phyloP scores from a whole-genome alignment of 37 sponge, comb jelly and placozoan genomes.

The Chondrosia reniformis region DNA sequence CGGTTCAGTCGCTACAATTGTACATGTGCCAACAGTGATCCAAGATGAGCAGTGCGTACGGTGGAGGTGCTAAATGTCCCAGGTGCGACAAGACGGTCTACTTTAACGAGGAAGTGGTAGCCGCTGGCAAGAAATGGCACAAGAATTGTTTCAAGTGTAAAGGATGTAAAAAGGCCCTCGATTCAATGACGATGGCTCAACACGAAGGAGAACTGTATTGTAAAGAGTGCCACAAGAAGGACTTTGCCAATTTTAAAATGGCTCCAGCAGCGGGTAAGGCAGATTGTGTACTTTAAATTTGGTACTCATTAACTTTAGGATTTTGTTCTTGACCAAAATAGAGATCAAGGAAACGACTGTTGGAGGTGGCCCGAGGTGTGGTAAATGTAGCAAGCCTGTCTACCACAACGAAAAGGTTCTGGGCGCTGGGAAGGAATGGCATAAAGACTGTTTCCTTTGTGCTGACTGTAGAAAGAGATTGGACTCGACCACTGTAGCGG shows the following conservation, averaged over 20 bases:
- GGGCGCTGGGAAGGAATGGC: slow-evolving; percentile 59
- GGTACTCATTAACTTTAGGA: background rate
- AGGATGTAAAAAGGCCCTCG: slow-evolving; percentile 70
- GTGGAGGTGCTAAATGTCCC: slow-evolving; percentile 73
- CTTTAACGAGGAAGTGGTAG: slow-evolving; percentile 86
- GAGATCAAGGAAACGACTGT: too few species aligned
- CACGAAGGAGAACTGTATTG: slow-evolving; percentile 68
- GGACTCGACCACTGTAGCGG: slow-evolving; percentile 25
- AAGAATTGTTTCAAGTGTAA: slow-evolving; percentile 85
- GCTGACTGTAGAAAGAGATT: slow-evolving; percentile 66
- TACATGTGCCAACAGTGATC: background rate
- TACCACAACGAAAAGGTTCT: slow-evolving; percentile 85
- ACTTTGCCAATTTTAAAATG: slow-evolving; percentile 28
- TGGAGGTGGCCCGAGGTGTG: background rate
- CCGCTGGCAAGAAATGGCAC: slow-evolving; percentile 69
- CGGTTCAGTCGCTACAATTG: too few species aligned
- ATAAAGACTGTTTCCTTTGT: slow-evolving; percentile 85
- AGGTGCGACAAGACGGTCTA: slow-evolving; percentile 85
- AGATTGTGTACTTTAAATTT: background rate
- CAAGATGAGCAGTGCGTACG: slow-evolving; percentile 18
- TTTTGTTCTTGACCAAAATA: background rate
- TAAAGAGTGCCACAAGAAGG: slow-evolving; percentile 58
- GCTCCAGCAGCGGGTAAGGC: background rate
- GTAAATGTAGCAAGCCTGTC: slow-evolving; percentile 72
- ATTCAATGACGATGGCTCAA: slow-evolving; percentile 41